phyloP scores from a whole-genome alignment of 2,113 vertebrate species.

The Tragelaphus strepsiceros region DNA sequence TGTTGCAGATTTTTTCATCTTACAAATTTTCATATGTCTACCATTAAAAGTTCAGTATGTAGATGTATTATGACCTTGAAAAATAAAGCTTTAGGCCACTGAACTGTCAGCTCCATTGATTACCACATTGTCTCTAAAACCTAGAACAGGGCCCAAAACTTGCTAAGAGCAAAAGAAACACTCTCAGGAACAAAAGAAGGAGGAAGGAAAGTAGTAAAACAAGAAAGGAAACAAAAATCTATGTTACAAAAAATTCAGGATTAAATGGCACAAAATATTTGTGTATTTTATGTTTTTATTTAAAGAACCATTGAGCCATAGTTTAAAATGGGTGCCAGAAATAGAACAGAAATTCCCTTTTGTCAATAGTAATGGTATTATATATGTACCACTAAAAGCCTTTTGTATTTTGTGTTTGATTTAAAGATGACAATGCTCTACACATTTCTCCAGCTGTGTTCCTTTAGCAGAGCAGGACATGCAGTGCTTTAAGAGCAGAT shows the following conservation, averaged over 20 bases:
- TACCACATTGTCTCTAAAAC: no score
- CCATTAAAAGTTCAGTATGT: neutral
- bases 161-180: neutral
- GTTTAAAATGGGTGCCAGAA: neutral
- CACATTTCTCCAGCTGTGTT: conserved; percentile 77
- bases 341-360: neutral
- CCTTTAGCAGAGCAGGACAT: conserved; percentile 50
- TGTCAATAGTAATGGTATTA: neutral
- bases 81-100: neutral
- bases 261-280: neutral
- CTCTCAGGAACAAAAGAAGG: neutral
- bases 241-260: neutral
- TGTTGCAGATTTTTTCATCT: neutral
- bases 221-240: neutral
- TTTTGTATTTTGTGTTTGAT: conserved; percentile 74
- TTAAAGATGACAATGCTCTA: conserved; percentile 68
- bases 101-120: neutral
- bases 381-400: conserved; percentile 48
- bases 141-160: neutral
- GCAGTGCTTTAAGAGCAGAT: conserved; percentile 75
- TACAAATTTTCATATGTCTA: neutral
- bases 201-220: neutral
- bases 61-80: neutral
- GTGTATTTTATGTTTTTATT: neutral
- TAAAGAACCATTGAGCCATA: neutral